Conservation (phyloP, 1,140 invertebrate genomes). For the Campodea augens region DNA sequence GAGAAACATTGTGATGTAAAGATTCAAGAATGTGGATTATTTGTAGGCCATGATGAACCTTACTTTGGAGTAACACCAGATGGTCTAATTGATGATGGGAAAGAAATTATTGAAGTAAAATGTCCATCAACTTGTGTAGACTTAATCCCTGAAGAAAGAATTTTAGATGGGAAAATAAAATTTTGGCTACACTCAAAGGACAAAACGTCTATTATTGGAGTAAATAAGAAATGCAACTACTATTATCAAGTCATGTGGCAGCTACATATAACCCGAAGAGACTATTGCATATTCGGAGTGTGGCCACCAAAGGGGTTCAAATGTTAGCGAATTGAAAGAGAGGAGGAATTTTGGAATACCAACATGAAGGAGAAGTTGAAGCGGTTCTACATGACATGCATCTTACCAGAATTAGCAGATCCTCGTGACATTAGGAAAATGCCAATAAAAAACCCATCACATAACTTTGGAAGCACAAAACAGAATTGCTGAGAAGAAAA, state of each 20-base stretch:
- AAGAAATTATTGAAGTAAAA: slow-evolving; percentile 17
- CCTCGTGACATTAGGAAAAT: not conserved
- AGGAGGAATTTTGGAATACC: not conserved
- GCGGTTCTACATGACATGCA: slow-evolving; percentile 3
- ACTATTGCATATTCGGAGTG: slow-evolving; percentile 17
- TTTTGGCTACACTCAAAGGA: slow-evolving; percentile 6
- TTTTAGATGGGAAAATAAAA: slow-evolving; percentile 7
- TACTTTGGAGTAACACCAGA: slow-evolving; percentile 14
- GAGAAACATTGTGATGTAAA: slow-evolving; percentile 2
- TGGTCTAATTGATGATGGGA: slow-evolving; percentile 12
- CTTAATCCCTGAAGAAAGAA: slow-evolving; percentile 6
- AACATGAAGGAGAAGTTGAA: not conserved
- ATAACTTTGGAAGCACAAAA: no score
- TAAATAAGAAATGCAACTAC: slow-evolving; percentile 16
- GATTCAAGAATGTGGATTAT: slow-evolving; percentile 12
- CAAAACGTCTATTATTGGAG: not conserved
- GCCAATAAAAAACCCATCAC: slow-evolving; percentile 22
- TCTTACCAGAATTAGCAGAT: slow-evolving; percentile 6
- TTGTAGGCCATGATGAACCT: slow-evolving; percentile 9
- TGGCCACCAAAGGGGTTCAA: slow-evolving; percentile 9
- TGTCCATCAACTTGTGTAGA: slow-evolving; percentile 13
- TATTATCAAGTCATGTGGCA: slow-evolving; percentile 17
- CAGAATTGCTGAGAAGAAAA: no score
- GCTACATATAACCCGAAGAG: slow-evolving; percentile 12
- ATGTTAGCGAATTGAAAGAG: not conserved